Conservation (phyloP, 2,888 invertebrate genomes). For the Calliopum simillimum region DNA sequence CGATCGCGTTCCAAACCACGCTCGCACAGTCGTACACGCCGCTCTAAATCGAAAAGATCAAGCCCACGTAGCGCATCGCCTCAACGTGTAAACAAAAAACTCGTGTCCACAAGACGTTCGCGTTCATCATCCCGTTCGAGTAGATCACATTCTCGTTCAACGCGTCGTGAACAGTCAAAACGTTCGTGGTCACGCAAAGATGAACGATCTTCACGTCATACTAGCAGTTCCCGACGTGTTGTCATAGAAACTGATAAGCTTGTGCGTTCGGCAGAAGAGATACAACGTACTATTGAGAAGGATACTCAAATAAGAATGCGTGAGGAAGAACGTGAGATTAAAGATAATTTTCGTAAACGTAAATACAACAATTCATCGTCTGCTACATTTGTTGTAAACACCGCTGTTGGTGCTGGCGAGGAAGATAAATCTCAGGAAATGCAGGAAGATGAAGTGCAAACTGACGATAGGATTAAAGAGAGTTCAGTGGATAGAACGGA, state of each 20-base stretch:
- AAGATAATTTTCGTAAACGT: constrained; percentile 53
- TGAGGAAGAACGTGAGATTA: constrained; percentile 58
- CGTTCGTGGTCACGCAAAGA: constrained; percentile 49
- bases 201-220: constrained; percentile 42
- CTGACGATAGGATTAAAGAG: neutral
- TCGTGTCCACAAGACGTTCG: constrained; percentile 63
- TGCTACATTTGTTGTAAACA: constrained; percentile 3
- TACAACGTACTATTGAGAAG: constrained; percentile 60
- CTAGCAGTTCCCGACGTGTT: constrained; percentile 47
- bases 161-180: constrained; percentile 48
- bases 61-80: constrained; percentile 49
- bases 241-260: constrained; percentile 60
- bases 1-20: constrained; percentile 33
- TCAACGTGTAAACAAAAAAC: constrained; percentile 56
- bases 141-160: constrained; percentile 42
- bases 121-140: constrained; percentile 60
- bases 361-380: constrained; percentile 40
- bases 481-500: constrained; percentile 1
- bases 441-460: too few species aligned
- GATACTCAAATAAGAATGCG: constrained; percentile 59
- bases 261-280: constrained; percentile 61
- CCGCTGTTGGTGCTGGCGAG: neutral
- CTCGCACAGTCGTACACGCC: constrained; percentile 39
- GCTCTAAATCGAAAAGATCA: constrained; percentile 44
- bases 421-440: neutral